phyloP scores from a whole-genome alignment of 2,797 vertebrate genomes.

The Chelon labrosus region DNA sequence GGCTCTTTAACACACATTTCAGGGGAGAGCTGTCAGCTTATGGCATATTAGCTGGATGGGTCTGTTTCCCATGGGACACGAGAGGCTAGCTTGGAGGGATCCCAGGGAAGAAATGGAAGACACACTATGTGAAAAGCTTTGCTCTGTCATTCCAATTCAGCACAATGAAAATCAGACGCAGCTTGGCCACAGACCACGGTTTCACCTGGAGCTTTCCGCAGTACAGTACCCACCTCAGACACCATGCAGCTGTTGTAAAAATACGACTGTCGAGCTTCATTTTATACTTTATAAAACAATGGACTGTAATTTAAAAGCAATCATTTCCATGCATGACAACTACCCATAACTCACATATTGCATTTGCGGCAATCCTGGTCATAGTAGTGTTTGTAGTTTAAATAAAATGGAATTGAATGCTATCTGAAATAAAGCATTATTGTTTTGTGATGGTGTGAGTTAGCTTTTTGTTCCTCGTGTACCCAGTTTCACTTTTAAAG shows the following conservation, averaged over 20 bases:
- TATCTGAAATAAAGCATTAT: background rate
- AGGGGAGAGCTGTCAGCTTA: conserved; percentile 80
- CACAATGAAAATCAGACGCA: conserved; percentile 77
- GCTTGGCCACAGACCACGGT: conserved; percentile 61
- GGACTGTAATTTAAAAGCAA: conserved; percentile 51
- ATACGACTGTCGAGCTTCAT: conserved; percentile 51
- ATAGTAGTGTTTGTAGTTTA: conserved; percentile 10
- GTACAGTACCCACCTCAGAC: conserved; percentile 53
- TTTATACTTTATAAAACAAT: conserved; percentile 46
- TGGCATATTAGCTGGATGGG: conserved; percentile 82
- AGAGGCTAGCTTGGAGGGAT: conserved; percentile 80
- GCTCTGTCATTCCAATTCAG: conserved; percentile 82
- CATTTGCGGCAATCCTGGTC: conserved; percentile 15
- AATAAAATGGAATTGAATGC: conserved; percentile 6
- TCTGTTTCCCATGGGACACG: conserved; percentile 77
- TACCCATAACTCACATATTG: conserved; percentile 24
- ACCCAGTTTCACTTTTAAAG: background rate
- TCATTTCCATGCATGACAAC: conserved; percentile 30
- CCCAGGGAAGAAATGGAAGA: conserved; percentile 79
- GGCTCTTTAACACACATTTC: conserved; percentile 82
- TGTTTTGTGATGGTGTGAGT: background rate
- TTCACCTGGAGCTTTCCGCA: conserved; percentile 66
- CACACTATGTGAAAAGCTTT: conserved; percentile 80
- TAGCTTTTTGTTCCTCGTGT: background rate
- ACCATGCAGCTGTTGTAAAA: conserved; percentile 45